phyloP scores from a whole-genome alignment of 2,113 vertebrate species.

The Abramis brama region DNA sequence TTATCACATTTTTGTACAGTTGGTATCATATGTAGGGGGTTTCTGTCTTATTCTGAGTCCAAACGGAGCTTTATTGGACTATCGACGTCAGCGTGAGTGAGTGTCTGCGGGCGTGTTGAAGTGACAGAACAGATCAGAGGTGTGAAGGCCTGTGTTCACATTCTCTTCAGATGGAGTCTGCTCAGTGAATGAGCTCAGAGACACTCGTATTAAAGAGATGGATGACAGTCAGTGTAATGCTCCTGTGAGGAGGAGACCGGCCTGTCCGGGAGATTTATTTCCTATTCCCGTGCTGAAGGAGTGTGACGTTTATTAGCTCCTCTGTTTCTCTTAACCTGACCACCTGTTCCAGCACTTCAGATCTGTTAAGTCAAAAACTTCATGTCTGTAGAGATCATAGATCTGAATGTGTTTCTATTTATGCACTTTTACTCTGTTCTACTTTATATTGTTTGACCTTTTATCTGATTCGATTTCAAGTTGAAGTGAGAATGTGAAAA shows the following conservation, averaged over 20 bases:
- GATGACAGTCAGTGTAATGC: slow-evolving; percentile 24
- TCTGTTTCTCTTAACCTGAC: slow-evolving; percentile 34
- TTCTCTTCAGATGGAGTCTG: slow-evolving; percentile 7
- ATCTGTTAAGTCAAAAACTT: not conserved
- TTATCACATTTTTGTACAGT: too few relatives aligned
- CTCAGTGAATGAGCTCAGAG: slow-evolving; percentile 14
- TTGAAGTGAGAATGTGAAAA: not conserved
- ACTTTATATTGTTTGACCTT: too few relatives aligned
- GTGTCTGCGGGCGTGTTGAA: not conserved
- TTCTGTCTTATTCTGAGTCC: too few relatives aligned
- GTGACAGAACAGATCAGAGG: not conserved
- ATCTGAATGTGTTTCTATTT: not conserved
- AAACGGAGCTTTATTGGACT: too few relatives aligned
- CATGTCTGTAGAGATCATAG: not conserved
- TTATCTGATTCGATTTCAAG: too few relatives aligned
- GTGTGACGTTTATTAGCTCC: slow-evolving; percentile 43
- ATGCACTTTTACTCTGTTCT: not conserved
- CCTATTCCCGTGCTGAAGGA: slow-evolving; percentile 22
- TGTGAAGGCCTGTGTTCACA: not conserved
- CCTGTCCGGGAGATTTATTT: slow-evolving; percentile 52
- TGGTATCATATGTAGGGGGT: too few relatives aligned
- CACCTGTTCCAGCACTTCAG: not conserved
- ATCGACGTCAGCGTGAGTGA: not conserved
- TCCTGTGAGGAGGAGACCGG: slow-evolving; percentile 41
- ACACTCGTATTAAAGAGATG: slow-evolving; percentile 43